These are phyloP conservation scores for Agriopis marginaria DNA, from an alignment of 2,888 invertebrate species.

Conservation along the genomic window DNA sequence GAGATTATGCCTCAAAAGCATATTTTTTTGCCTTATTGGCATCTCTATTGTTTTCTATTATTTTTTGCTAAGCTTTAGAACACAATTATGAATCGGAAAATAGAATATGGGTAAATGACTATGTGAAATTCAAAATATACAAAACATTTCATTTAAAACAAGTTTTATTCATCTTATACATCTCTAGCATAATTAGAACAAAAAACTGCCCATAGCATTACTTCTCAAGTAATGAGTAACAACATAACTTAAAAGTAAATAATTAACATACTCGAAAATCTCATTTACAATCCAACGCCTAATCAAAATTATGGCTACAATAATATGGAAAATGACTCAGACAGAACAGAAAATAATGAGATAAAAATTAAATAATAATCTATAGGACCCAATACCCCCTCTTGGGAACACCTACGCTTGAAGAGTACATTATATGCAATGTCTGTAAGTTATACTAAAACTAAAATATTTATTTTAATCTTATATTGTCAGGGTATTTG, in stretches of 20 bases:
- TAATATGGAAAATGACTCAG: conserved; percentile 19
- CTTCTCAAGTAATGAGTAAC: conserved; percentile 76
- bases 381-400: neutral
- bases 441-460: conserved; percentile 9
- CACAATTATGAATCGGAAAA: no score
- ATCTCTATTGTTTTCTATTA: no score
- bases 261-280: conserved; percentile 52
- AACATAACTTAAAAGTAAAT: conserved; percentile 64
- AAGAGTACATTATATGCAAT: conserved; percentile 22
- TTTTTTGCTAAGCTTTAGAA: no score
- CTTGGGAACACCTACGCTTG: neutral
- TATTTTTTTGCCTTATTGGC: no score
- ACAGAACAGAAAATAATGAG: neutral
- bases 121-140: conserved; percentile 21
- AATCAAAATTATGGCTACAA: conserved; percentile 45
- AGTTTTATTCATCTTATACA: conserved; percentile 76
- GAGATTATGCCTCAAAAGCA: no score
- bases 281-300: conserved; percentile 58
- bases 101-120: no score
- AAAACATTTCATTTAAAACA: conserved; percentile 53
- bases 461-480: conserved; percentile 10
- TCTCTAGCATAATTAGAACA: conserved; percentile 71
- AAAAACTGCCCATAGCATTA: conserved; percentile 72
- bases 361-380: conserved; percentile 8
- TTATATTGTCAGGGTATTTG: neutral